Evolutionary conservation across 1,140 invertebrate genomes (phyloP).

Genomic region (Drosophila quadrilineata): DNA sequence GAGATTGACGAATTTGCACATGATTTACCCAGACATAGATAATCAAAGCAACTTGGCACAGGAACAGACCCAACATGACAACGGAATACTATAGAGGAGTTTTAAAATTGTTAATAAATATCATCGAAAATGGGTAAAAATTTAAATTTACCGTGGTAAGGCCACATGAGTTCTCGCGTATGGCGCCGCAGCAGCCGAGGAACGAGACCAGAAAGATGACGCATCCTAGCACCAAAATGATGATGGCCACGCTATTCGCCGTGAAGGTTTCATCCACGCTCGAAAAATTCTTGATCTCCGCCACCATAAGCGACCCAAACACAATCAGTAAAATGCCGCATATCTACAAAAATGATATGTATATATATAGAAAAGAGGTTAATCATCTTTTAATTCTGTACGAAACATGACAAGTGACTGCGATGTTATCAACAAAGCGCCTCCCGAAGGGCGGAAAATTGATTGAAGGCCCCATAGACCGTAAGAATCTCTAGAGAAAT

Average conservation of each 20-base stretch:
- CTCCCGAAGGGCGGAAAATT: too few relatives aligned
- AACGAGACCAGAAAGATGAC: constrained; percentile 90
- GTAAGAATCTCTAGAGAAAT: too few relatives aligned
- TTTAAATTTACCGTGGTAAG: constrained; percentile 85
- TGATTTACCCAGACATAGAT: constrained; percentile 83
- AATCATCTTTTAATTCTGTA: too few relatives aligned
- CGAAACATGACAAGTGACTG: too few relatives aligned
- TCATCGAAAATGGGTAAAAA: neutral
- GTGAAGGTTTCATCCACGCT: constrained; percentile 82
- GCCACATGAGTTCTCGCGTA: constrained; percentile 91
- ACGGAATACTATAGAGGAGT: constrained; percentile 84
- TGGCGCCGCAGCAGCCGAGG: constrained; percentile 92
- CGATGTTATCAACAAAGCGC: too few relatives aligned
- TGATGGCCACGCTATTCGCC: constrained; percentile 83
- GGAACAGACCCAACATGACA: constrained; percentile 84
- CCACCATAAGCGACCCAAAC: constrained; percentile 83
- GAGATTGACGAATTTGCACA: constrained; percentile 80
- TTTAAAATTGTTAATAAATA: neutral
- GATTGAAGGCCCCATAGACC: too few relatives aligned
- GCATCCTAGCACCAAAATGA: constrained; percentile 87
- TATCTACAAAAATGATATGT: constrained; percentile 81
- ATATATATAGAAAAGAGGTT: too few relatives aligned
- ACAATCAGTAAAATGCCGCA: constrained; percentile 85
- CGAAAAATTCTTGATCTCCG: constrained; percentile 82
- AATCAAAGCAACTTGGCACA: constrained; percentile 85